Percentiles rank a stretch among this genome's conserved stretches.
Conservation (phyloP, 2,113 vertebrate genomes). For the Mesoclemmys tuberculata region DNA sequence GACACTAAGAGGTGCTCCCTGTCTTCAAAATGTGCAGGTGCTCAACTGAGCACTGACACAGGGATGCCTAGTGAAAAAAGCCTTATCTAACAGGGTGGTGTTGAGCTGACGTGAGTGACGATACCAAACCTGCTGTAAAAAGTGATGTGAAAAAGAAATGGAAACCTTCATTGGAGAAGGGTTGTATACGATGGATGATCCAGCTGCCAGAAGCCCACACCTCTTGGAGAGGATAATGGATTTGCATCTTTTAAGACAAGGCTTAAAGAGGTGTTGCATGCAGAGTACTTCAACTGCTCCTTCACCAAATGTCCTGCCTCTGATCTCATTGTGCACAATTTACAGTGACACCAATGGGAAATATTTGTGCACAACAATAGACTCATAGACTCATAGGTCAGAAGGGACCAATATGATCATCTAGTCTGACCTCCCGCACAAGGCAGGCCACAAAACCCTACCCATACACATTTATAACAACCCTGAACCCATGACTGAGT, state of each 20-base stretch:
- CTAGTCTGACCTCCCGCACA: no score
- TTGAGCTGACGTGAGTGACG: accelerated
- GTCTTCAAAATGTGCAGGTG: not conserved
- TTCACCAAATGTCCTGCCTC: not conserved
- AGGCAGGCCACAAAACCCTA: no score
- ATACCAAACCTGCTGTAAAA: accelerated
- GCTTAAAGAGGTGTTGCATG: not conserved
- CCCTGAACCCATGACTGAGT: no score
- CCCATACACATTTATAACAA: no score
- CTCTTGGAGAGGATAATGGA: accelerated
- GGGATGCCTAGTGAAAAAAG: accelerated
- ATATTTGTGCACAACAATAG: accelerated
- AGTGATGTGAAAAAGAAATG: accelerated
- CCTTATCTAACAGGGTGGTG: accelerated
- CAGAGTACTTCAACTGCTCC: accelerated
- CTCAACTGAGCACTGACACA: accelerated
- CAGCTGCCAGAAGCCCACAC: not conserved
- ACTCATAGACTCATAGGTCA: no score
- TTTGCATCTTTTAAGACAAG: not conserved
- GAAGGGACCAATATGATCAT: no score
- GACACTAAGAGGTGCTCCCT: not conserved
- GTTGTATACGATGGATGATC: not conserved
- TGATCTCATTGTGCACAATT: not conserved
- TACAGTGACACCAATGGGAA: not conserved
- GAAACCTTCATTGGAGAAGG: not conserved